Evolutionary conservation across 2,888 invertebrate species (phyloP).

Genomic region (Stegana nigrithorax): DNA sequence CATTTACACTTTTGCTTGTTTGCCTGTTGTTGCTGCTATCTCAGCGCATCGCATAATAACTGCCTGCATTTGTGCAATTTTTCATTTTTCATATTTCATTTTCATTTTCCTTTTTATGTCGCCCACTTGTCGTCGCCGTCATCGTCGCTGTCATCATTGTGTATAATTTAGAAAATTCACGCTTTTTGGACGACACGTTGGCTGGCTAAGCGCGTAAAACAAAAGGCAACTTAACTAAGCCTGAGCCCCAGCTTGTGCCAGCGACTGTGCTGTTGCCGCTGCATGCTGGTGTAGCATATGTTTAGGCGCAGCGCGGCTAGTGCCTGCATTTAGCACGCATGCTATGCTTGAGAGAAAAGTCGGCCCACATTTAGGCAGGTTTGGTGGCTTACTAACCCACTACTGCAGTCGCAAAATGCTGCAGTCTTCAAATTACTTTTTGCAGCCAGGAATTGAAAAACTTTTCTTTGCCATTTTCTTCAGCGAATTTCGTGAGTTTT

Average conservation of each 20-base stretch:
- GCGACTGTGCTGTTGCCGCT: too few relatives aligned
- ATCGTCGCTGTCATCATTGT: too few relatives aligned
- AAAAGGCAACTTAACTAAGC: too few relatives aligned
- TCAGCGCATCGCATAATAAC: background rate
- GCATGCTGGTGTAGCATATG: slow-evolving; percentile 1
- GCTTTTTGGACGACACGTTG: background rate
- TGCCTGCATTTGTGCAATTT: background rate
- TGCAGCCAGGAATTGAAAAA: slow-evolving; percentile 8
- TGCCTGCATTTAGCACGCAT: too few relatives aligned
- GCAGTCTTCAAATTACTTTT: slow-evolving; percentile 8
- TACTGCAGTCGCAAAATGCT: slow-evolving; percentile 2
- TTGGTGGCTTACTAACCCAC: too few relatives aligned
- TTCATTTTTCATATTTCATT: background rate
- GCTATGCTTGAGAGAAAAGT: too few relatives aligned
- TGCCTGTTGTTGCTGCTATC: too few relatives aligned
- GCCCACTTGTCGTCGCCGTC: slow-evolving; percentile 17
- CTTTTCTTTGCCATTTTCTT: background rate
- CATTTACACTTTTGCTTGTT: too few relatives aligned
- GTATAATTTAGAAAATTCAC: slow-evolving; percentile 5
- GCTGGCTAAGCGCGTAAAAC: background rate
- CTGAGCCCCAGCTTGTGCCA: too few relatives aligned
- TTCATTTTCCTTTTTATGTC: slow-evolving; percentile 14
- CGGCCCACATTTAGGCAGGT: too few relatives aligned
- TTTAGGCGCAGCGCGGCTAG: slow-evolving; percentile 12
- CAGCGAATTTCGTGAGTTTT: background rate